Evolutionary conservation across 2,797 vertebrate genomes (phyloP).

Genomic region (Falco peregrinus): DNA sequence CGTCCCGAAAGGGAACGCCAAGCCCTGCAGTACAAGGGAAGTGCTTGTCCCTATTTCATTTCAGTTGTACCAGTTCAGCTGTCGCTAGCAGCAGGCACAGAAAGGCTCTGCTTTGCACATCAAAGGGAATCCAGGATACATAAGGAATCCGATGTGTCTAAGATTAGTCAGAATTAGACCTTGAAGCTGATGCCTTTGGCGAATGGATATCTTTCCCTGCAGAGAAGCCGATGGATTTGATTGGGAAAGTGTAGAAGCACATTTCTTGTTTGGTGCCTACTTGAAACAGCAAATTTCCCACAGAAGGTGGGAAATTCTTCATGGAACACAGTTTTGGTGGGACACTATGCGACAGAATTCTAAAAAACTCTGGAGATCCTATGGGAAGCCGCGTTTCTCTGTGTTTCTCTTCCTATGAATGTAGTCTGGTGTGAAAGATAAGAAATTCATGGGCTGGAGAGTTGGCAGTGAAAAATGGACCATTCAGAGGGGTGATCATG

Average conservation of each 20-base stretch:
- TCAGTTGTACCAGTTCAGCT: background rate
- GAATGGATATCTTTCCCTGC: background rate
- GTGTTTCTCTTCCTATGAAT: background rate
- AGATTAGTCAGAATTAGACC: background rate
- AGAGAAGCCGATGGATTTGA: background rate
- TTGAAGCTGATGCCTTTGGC: background rate
- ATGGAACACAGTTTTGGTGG: background rate
- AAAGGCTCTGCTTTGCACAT: background rate
- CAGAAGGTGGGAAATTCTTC: background rate
- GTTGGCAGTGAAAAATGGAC: background rate
- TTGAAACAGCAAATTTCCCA: background rate
- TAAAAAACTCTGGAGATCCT: background rate
- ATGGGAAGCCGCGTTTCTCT: fast-evolving
- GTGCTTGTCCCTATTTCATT: background rate
- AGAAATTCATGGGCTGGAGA: background rate
- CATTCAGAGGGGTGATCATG: background rate
- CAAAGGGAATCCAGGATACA: background rate
- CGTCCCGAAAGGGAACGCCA: background rate
- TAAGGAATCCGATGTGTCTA: background rate
- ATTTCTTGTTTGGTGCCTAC: background rate
- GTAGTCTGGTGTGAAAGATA: background rate
- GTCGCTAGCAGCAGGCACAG: background rate
- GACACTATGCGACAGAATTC: background rate
- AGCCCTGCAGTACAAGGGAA: background rate
- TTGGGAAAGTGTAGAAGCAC: background rate